Evolutionary conservation across 2,888 invertebrate species (phyloP).

Genomic region (Hemistola chrysoprasaria): DNA sequence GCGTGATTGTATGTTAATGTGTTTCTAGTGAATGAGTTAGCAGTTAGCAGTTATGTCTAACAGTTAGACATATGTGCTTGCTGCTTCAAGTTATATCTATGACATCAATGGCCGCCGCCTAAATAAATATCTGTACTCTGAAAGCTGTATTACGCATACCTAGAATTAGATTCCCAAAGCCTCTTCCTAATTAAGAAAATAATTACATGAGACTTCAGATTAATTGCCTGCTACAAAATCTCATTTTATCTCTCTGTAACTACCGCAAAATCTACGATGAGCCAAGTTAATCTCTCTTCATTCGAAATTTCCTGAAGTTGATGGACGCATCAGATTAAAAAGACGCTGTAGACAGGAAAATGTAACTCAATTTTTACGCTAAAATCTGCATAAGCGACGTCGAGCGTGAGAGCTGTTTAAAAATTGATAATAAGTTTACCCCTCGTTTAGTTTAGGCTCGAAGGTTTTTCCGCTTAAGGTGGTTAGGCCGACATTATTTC

Average conservation of each 20-base stretch:
- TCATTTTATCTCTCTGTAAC: slow-evolving; percentile 4
- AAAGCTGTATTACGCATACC: too few species aligned
- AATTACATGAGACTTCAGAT: neutral
- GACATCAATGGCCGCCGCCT: too few species aligned
- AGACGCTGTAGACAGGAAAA: slow-evolving; percentile 12
- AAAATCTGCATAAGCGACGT: slow-evolving; percentile 10
- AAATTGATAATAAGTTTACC: slow-evolving; percentile 16
- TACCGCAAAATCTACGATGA: slow-evolving; percentile 11
- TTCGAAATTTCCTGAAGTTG: slow-evolving; percentile 15
- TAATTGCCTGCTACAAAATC: slow-evolving; percentile 8
- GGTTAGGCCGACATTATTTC: too few species aligned
- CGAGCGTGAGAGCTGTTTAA: slow-evolving; percentile 15
- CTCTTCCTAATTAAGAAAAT: too few species aligned
- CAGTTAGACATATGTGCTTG: too few species aligned
- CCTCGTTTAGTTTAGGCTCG: slow-evolving; percentile 5
- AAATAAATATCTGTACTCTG: too few species aligned
- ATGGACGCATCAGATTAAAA: slow-evolving; percentile 20
- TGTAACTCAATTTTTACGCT: slow-evolving; percentile 12
- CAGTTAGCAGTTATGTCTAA: too few species aligned
- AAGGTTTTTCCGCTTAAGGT: neutral
- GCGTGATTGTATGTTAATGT: too few species aligned
- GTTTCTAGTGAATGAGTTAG: too few species aligned
- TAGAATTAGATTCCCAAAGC: too few species aligned
- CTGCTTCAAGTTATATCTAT: too few species aligned
- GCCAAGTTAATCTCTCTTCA: slow-evolving; percentile 11